Evolutionary conservation across 2,797 vertebrate genomes (phyloP).

Genomic region (Aphelocoma californica): DNA sequence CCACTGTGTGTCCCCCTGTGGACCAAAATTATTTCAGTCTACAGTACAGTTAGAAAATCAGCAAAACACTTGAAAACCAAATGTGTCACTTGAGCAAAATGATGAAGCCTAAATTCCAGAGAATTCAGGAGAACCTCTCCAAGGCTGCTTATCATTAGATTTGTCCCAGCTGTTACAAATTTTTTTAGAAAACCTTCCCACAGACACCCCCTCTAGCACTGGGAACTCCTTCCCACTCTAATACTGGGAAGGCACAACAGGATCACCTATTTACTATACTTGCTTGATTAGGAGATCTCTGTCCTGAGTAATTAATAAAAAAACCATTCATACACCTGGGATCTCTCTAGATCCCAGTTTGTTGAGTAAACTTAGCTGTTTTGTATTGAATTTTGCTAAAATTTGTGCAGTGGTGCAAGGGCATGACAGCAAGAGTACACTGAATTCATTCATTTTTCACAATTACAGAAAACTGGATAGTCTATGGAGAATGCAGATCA

Average conservation of each 20-base stretch:
- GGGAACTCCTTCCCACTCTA: background rate
- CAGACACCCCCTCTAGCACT: background rate
- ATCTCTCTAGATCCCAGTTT: background rate
- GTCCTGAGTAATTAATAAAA: background rate
- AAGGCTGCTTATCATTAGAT: background rate
- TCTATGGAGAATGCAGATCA: background rate
- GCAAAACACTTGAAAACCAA: background rate
- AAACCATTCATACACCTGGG: background rate
- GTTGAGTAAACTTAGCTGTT: background rate
- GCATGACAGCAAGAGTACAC: background rate
- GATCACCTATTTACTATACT: background rate
- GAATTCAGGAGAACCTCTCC: background rate
- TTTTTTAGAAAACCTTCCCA: background rate
- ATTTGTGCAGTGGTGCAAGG: background rate
- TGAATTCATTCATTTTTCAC: background rate
- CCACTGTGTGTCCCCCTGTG: background rate
- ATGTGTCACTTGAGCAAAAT: background rate
- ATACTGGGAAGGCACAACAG: background rate
- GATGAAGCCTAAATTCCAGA: background rate
- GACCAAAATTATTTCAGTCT: background rate
- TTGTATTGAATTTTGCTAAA: background rate
- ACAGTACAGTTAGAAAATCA: background rate
- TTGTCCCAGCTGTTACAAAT: background rate
- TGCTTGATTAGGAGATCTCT: background rate
- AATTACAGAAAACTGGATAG: background rate